Base-by-base conservation (phyloP, 1,140 invertebrate genomes). In the Globodera ellingtonae region DNA sequence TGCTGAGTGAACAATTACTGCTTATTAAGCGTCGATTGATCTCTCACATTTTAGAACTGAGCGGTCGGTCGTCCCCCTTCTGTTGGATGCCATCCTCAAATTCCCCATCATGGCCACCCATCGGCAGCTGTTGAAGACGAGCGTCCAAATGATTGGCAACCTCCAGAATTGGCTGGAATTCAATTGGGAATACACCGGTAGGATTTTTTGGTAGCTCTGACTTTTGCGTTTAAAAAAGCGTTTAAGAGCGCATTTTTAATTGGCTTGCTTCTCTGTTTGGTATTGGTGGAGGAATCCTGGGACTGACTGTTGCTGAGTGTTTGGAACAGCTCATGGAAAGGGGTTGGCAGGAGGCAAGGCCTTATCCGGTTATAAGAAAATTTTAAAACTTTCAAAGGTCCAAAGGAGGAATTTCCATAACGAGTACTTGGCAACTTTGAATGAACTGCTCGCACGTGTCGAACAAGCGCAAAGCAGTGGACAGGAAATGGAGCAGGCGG, bases 121-220 rank as follows among this genome's bases (percentile, higher is more conserved):
- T 87, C 92, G 95, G 71, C 94, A 95, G 10, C 94, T 98, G 0
- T 91, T 94, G 71, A 93, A 94, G 87, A 97, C 96, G 0, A 95
- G 94, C 83, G 93, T 97, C 72, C 91, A 94, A 80, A 91, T 99
- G 18, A 90, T 98, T 50, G 96, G 95, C 6, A 95, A 97, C 90
- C 91, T 98, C 24, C 94, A 94, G 85, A 95, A 98, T 88, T 99
- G 97, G 97, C 94, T 98, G 65, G 94, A 96, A 86, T 92, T 92
- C 89, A 95, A 98, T 91, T 92, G 94, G 0, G 92, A 93, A 79
- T 93, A 93, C 47, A 89, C 96, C 85, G 92, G 93, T 93, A 90
- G 90, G 79, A 79, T 47, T 72, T 65, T 8, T 67, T 67, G 4
- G 0, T 8, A 8, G 66, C 1, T 1, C 4, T 67, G 0, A 73